Conservation (phyloP, 2,888 invertebrate genomes). For the Gymnocheta viridis region DNA sequence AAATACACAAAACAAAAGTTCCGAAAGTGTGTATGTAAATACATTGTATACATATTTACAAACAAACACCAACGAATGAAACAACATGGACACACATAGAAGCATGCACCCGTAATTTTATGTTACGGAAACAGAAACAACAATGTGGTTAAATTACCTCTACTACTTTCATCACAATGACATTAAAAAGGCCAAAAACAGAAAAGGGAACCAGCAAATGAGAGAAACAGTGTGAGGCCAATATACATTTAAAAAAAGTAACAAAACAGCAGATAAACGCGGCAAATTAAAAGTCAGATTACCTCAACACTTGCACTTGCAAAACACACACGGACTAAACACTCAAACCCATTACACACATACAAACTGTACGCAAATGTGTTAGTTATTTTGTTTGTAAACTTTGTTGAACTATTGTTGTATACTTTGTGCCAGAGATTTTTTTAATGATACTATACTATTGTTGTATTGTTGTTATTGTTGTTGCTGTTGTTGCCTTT, state of each 20-base stretch:
- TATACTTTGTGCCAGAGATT: conserved; percentile 5
- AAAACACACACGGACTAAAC: conserved; percentile 23
- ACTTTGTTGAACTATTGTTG: conserved; percentile 39
- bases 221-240: neutral
- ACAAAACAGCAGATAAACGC: conserved; percentile 45
- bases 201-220: neutral
- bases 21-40: conserved; percentile 3
- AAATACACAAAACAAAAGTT: conserved; percentile 7
- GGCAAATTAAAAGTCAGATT: conserved; percentile 61
- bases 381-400: conserved; percentile 17
- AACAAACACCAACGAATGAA: neutral
- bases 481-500: conserved; percentile 20
- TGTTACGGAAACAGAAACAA: conserved; percentile 38
- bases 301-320: conserved; percentile 54
- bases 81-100: neutral
- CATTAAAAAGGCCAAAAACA: conserved; percentile 24
- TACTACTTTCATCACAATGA: conserved; percentile 45
- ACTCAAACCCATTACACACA: neutral
- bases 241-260: conserved; percentile 1
- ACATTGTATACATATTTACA: neutral
- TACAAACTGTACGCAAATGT: neutral
- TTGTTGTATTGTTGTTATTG: neutral
- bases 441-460: neutral
- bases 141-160: conserved; percentile 52
- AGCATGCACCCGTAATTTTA: neutral